Conservation (phyloP, 2,797 vertebrate genomes). For the Myripristis murdjan region DNA sequence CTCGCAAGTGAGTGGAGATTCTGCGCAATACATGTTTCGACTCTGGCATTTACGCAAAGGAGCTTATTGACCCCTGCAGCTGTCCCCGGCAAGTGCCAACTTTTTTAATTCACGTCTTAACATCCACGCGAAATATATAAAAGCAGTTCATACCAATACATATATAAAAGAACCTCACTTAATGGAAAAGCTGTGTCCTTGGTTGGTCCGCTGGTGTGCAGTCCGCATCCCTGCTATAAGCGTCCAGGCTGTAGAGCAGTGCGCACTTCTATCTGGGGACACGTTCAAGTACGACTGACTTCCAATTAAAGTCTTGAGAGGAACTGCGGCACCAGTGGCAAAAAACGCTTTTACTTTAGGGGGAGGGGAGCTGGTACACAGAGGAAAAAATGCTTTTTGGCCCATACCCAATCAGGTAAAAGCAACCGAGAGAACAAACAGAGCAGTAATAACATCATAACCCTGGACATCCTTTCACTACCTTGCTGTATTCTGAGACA, state of each 20-base stretch:
- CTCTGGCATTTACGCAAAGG: slow-evolving; percentile 49
- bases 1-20: slow-evolving; percentile 58
- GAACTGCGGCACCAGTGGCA: slow-evolving; percentile 58
- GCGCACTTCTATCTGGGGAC: slow-evolving; percentile 32
- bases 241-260: slow-evolving; percentile 1
- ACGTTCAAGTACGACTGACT: slow-evolving; percentile 45
- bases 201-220: slow-evolving; percentile 16
- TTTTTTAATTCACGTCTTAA: slow-evolving; percentile 48
- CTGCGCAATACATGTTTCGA: slow-evolving; percentile 67
- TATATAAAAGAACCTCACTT: neutral
- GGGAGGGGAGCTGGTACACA: slow-evolving; percentile 9
- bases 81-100: slow-evolving; percentile 45
- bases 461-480: neutral
- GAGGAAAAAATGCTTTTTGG: slow-evolving; percentile 13
- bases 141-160: neutral
- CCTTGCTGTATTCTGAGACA: neutral
- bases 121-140: neutral
- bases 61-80: slow-evolving; percentile 18
- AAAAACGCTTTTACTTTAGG: slow-evolving; percentile 7
- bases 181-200: slow-evolving; percentile 28
- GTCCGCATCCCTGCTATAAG: slow-evolving; percentile 9
- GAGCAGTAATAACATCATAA: neutral
- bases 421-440: slow-evolving; percentile 27
- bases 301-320: slow-evolving; percentile 44
- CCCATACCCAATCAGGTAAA: slow-evolving; percentile 48